Percentiles rank a stretch among this genome's conserved stretches.
phyloP scores from a whole-genome alignment of 1,140 invertebrate genomes.

The Pristionchus pacificus region DNA sequence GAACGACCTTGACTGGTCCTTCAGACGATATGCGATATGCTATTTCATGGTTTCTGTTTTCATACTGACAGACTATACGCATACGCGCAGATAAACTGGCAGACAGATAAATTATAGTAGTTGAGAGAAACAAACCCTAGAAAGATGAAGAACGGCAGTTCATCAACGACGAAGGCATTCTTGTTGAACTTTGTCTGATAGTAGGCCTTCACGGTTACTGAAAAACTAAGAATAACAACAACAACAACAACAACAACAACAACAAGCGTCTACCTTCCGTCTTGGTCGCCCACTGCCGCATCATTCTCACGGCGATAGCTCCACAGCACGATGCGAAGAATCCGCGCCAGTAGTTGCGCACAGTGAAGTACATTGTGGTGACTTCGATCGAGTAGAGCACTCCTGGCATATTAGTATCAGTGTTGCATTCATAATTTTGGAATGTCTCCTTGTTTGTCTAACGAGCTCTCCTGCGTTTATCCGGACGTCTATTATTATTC shows the following conservation, averaged over 20 bases:
- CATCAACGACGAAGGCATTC: conserved; percentile 95
- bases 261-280: conserved; percentile 37
- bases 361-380: conserved; percentile 96
- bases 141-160: conserved; percentile 86
- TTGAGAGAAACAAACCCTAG: no score
- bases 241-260: not conserved
- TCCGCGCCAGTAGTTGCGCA: conserved; percentile 95
- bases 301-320: conserved; percentile 84
- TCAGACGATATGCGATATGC: no score
- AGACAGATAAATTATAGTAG: no score
- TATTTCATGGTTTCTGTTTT: no score
- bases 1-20: no score
- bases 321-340: conserved; percentile 97
- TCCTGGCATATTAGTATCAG: conserved; percentile 66
- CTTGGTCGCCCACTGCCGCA: conserved; percentile 44
- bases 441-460: no score
- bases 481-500: no score
- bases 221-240: conserved; percentile 10
- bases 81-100: no score
- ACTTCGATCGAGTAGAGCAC: conserved; percentile 98
- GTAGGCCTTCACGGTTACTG: conserved; percentile 86
- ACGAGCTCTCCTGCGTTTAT: no score
- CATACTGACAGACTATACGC: no score
- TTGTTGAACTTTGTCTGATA: conserved; percentile 89
- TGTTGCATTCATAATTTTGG: no score